A percentile compares a stretch with the other conserved stretches of the same genome.
Conservation (phyloP, 2,797 vertebrate species). For the Eidolon dupreanum region DNA sequence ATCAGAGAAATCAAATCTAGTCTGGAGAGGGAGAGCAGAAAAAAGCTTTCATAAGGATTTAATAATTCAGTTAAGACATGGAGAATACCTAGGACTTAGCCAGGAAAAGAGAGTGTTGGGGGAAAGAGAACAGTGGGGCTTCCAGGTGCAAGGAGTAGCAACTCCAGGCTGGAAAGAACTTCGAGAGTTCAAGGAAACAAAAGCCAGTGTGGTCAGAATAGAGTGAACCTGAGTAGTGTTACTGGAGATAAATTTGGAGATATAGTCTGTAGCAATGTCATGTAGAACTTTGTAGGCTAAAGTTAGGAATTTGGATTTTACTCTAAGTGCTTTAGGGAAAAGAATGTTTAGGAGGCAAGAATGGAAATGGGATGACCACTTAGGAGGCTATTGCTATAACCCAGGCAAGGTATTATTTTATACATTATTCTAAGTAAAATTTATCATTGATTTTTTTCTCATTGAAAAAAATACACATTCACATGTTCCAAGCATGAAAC, state of each 20-base stretch:
- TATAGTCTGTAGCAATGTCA: background rate
- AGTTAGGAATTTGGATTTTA: background rate
- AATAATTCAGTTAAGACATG: background rate
- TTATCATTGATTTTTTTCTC: background rate
- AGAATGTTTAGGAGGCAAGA: background rate
- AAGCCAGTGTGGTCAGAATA: background rate
- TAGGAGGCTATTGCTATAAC: background rate
- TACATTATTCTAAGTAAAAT: background rate
- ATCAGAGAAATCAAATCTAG: background rate
- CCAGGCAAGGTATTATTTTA: constrained; percentile 14
- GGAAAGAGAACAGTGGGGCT: background rate
- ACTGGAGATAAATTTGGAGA: background rate
- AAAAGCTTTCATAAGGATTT: background rate
- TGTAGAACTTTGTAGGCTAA: background rate
- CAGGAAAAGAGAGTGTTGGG: background rate
- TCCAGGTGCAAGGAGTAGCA: background rate
- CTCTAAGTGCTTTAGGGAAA: background rate
- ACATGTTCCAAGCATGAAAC: background rate
- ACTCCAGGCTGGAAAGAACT: background rate
- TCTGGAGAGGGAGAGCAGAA: background rate
- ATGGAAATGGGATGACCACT: background rate
- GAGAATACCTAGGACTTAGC: background rate
- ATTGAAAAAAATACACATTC: background rate
- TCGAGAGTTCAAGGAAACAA: background rate
- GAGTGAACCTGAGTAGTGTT: background rate